Evolutionary conservation across 2,888 invertebrate genomes (phyloP).

Genomic region (Parasteatoda lunata): DNA sequence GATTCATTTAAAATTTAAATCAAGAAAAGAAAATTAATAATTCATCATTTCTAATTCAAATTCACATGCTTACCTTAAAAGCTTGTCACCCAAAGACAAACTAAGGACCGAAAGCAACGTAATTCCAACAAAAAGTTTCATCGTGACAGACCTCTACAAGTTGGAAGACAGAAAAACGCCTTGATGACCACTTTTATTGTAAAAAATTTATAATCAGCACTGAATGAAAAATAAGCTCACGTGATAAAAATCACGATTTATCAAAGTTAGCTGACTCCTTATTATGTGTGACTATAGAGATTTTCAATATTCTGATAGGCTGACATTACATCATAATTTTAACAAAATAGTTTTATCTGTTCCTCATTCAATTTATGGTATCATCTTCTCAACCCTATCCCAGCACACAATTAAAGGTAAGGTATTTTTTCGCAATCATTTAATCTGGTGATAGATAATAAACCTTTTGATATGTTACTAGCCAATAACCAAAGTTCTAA

Average conservation of each 20-base stretch:
- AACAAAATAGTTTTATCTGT: too few species aligned
- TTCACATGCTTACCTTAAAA: conserved; percentile 40
- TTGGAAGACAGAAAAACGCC: neutral
- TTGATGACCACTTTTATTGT: conserved; percentile 2
- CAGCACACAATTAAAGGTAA: too few species aligned
- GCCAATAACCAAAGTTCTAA: too few species aligned
- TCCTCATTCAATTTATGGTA: too few species aligned
- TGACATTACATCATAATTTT: too few species aligned
- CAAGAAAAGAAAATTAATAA: too few species aligned
- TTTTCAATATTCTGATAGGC: too few species aligned
- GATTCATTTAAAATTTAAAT: too few species aligned
- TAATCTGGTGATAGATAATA: too few species aligned
- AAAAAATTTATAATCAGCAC: neutral
- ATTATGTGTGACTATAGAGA: neutral
- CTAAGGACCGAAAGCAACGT: conserved; percentile 24
- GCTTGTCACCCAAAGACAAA: conserved; percentile 32
- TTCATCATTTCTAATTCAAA: neutral
- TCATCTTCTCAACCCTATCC: too few species aligned
- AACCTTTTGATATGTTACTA: too few species aligned
- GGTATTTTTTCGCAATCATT: too few species aligned
- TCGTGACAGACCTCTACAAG: conserved; percentile 6
- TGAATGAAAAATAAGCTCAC: neutral
- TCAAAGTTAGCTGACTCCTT: neutral
- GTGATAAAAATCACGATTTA: conserved; percentile 1
- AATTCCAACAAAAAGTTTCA: conserved; percentile 39